These are phyloP conservation scores for Cheumatopsyche charites DNA, from an alignment of 1,140 invertebrate species.

Conservation along the genomic window DNA sequence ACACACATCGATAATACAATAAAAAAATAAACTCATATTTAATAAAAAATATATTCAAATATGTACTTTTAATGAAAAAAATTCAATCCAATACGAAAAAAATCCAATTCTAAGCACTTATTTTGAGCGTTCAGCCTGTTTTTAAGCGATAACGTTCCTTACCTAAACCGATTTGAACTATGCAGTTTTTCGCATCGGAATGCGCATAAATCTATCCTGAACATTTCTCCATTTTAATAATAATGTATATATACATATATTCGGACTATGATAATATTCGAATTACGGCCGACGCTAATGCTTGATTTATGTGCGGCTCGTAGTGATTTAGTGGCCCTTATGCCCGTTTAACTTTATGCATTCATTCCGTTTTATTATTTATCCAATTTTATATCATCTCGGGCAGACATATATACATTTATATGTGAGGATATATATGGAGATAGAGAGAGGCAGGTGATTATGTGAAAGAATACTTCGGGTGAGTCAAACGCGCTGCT, in stretches of 20 bases:
- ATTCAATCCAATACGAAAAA: no score
- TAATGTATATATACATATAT: not conserved
- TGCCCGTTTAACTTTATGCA: conserved; percentile 4
- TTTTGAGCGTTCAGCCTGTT: not conserved
- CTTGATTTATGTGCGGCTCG: conserved; percentile 36
- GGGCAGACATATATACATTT: no score
- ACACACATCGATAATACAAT: no score
- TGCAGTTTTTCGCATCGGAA: conserved; percentile 23
- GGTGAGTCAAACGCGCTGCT: no score
- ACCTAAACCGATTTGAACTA: not conserved
- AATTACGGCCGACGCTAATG: conserved; percentile 34
- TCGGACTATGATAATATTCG: conserved; percentile 16
- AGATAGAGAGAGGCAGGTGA: no score
- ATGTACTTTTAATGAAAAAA: no score
- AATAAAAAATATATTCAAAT: no score
- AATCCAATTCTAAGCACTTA: no score
- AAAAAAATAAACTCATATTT: no score
- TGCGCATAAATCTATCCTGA: conserved; percentile 3
- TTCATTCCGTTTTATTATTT: conserved; percentile 17
- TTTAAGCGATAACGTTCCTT: not conserved
- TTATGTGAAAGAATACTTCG: no score
- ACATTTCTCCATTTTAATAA: no score
- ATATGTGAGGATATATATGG: no score
- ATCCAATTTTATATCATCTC: conserved; percentile 6
- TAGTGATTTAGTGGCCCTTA: conserved; percentile 35